phyloP scores from a whole-genome alignment of 1,140 invertebrate species.

The Drosophila trapezifrons region DNA sequence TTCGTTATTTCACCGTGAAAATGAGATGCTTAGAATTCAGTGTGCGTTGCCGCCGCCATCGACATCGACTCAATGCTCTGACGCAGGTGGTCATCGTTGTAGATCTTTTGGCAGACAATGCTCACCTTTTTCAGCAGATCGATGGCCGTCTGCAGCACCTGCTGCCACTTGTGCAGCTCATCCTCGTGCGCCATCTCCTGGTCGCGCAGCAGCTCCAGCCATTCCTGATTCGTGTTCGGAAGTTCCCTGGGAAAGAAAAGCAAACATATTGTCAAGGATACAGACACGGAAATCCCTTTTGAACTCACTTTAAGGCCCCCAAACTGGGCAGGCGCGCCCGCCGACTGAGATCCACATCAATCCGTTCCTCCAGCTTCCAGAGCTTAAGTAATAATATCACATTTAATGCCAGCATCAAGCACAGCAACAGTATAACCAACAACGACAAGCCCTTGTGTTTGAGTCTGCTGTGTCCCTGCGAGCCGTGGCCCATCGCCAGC shows the following conservation, averaged over 20 bases:
- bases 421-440: slow-evolving; percentile 87
- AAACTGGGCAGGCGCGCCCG: slow-evolving; percentile 82
- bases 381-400: slow-evolving; percentile 92
- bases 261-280: not conserved
- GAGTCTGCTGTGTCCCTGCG: slow-evolving; percentile 43
- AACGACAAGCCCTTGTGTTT: slow-evolving; percentile 83
- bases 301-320: slow-evolving; percentile 67
- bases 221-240: slow-evolving; percentile 90
- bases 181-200: slow-evolving; percentile 90
- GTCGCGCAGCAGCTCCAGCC: slow-evolving; percentile 89
- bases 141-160: slow-evolving; percentile 88
- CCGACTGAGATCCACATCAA: slow-evolving; percentile 77
- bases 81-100: slow-evolving; percentile 69
- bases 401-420: slow-evolving; percentile 90
- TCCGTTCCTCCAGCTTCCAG: slow-evolving; percentile 88
- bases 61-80: slow-evolving; percentile 69
- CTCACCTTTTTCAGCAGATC: slow-evolving; percentile 87
- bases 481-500: slow-evolving; percentile 40
- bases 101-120: slow-evolving; percentile 80
- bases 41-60: slow-evolving; percentile 42
- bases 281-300: not conserved
- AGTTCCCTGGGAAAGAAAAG: slow-evolving; percentile 78
- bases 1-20: slow-evolving; percentile 27
- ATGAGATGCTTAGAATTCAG: slow-evolving; percentile 69
- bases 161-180: slow-evolving; percentile 91